A percentile compares a stretch with the other conserved stretches of the same genome.
Evolutionary conservation across 2,113 vertebrate species (phyloP).

Genomic region (Paradoxurus hermaphroditus): DNA sequence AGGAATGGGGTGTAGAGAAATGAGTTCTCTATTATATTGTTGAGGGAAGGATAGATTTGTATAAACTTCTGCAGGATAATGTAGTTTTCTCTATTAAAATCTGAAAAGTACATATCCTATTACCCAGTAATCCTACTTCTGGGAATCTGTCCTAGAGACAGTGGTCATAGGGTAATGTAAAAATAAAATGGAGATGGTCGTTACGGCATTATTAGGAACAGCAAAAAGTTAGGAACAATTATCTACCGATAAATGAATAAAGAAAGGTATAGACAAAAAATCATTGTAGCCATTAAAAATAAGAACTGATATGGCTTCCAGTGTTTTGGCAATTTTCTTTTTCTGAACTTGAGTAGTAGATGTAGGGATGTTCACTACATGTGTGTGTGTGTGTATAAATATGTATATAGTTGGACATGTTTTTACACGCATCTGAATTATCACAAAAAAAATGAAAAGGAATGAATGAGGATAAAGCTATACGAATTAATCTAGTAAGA

Average conservation of each 20-base stretch:
- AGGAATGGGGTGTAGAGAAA: background rate
- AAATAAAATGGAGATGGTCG: background rate
- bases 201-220: background rate
- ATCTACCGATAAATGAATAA: background rate
- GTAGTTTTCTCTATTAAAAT: slow-evolving; percentile 12
- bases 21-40: background rate
- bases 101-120: background rate
- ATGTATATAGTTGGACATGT: background rate
- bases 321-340: background rate
- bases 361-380: background rate
- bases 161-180: background rate
- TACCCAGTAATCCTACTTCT: background rate
- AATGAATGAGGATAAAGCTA: background rate
- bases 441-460: slow-evolving; percentile 1
- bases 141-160: background rate
- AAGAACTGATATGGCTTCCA: background rate
- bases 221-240: too few relatives aligned
- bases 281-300: background rate
- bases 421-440: background rate
- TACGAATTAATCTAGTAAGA: background rate
- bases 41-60: background rate
- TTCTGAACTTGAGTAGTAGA: background rate
- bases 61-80: background rate
- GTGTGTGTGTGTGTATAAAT: too few relatives aligned
- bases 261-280: background rate